These are phyloP conservation scores for Lanistes nyassanus DNA, from an alignment of 1,140 invertebrate species.

Conservation along the genomic window DNA sequence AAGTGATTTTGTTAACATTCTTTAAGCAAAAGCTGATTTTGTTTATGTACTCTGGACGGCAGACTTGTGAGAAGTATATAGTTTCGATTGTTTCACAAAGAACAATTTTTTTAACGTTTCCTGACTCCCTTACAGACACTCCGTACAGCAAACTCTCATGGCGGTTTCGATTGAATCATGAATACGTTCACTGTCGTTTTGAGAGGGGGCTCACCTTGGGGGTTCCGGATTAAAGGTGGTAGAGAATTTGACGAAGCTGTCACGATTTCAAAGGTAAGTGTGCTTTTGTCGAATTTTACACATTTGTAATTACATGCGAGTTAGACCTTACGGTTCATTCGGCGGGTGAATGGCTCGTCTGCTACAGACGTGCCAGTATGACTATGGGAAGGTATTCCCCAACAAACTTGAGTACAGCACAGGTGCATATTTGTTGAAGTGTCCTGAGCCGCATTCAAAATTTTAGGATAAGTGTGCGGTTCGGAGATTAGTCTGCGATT, in stretches of 20 bases:
- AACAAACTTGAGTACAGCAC: too few species aligned
- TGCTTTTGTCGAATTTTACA: background rate
- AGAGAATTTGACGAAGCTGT: constrained; percentile 60
- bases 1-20: constrained; percentile 14
- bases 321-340: background rate
- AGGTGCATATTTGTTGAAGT: too few species aligned
- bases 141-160: constrained; percentile 38
- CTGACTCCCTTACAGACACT: too few species aligned
- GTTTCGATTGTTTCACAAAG: too few species aligned
- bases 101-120: too few species aligned
- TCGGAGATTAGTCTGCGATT: too few species aligned
- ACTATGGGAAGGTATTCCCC: background rate
- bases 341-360: constrained; percentile 9
- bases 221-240: constrained; percentile 83
- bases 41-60: too few species aligned
- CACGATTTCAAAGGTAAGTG: constrained; percentile 60
- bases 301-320: constrained; percentile 9
- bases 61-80: too few species aligned
- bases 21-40: constrained; percentile 28
- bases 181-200: constrained; percentile 68
- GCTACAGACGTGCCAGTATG: constrained; percentile 9
- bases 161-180: constrained; percentile 58
- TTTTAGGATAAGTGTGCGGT: too few species aligned
- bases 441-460: too few species aligned
- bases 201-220: constrained; percentile 86